Evolutionary conservation across 92 coral and sea anemone species (phyloP).

Genomic region (Porites cylindrica): DNA sequence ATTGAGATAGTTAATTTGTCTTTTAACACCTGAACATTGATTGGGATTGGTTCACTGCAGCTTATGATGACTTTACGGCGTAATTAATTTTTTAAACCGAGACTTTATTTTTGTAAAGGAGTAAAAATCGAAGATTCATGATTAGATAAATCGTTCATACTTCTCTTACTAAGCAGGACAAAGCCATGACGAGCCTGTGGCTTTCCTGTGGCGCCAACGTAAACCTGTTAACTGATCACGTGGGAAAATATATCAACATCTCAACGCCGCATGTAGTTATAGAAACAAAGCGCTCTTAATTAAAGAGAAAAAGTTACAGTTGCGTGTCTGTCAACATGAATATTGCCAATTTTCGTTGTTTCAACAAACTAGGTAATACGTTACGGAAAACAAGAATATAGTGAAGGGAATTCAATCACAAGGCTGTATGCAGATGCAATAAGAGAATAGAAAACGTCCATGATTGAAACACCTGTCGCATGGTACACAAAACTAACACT

Average conservation of each 20-base stretch:
- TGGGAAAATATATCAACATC: background rate
- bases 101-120: background rate
- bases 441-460: too few relatives aligned
- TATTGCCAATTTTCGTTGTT: background rate
- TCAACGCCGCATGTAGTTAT: background rate
- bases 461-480: too few relatives aligned
- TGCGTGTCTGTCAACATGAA: background rate
- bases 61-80: slow-evolving; percentile 5
- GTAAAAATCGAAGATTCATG: background rate
- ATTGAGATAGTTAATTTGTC: slow-evolving; percentile 21
- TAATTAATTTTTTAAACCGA: slow-evolving; percentile 4
- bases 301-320: background rate
- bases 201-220: background rate
- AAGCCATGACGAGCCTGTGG: background rate
- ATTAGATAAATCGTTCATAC: background rate
- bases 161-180: background rate
- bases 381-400: too few relatives aligned
- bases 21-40: background rate
- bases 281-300: slow-evolving; percentile 1
- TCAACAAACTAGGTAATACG: background rate
- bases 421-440: too few relatives aligned
- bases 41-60: slow-evolving; percentile 10
- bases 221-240: background rate
- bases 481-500: too few relatives aligned
- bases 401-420: too few relatives aligned